Base-by-base conservation (phyloP, 2,113 vertebrate species). In the Pleuronectes platessa region DNA sequence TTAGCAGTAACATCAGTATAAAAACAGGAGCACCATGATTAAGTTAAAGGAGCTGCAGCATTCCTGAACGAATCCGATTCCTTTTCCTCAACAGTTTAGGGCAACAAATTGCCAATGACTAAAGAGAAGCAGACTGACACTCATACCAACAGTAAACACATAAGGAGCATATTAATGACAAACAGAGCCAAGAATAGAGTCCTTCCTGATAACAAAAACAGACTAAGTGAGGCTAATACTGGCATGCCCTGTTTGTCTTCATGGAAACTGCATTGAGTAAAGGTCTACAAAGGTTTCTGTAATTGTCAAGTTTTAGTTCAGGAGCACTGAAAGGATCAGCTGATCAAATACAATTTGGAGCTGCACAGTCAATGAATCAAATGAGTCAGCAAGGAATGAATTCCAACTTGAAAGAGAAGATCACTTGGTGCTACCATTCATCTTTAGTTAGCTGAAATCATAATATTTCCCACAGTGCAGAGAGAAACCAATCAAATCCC, bases 41-140 rank as follows among this genome's bases (percentile, higher is more conserved):
- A 26, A 72, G 17, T 23, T 55, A 35, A 76, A 85, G 70, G 71
- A 79, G 60, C 24, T 12, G 64, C 61, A 60, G 65, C 47, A 74
- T 67, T 69, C 68, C 79, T 62, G 45, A 74, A 78, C 77, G 83
- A 69, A 81, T 79, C 68, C n/a, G 55, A 71, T 75, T 85, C 74
- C 65, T 78, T 61, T 77, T 80, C 35, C 78, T 79, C 49, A 68
- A 84, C 68, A 49, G 81, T 56, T 85, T 67, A 56, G 49, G 59
- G 88, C 49, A 67, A 68, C 78, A 86, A 91, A 90, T 76, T 70
- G 79, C 21, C 45, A 86, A 65, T 79, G 72, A 76, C 79, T 89
- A 87, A 90, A 86, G 63, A 86, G 69, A 91, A 87, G 59, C 83
- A 90, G 74, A 42, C 68, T 45, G 70, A 79, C 26, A 65, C 10